phyloP scores from a whole-genome alignment of 2,888 invertebrate genomes.

The Limnephilus auricula region DNA sequence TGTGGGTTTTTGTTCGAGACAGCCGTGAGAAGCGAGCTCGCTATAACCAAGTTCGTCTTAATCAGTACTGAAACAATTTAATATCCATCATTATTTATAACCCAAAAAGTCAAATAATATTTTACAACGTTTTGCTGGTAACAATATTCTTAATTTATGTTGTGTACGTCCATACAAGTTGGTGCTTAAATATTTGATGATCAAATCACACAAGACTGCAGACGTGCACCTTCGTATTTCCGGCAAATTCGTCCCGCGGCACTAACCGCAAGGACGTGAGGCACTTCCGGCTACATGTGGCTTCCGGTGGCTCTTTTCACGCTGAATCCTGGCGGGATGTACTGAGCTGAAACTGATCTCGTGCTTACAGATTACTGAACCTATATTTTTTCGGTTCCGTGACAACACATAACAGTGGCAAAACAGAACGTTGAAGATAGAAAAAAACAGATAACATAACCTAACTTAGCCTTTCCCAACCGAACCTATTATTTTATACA shows the following conservation, averaged over 20 bases:
- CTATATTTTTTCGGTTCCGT: no score
- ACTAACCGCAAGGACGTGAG: constrained; percentile 30
- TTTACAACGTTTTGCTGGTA: neutral
- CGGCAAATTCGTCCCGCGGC: constrained; percentile 35
- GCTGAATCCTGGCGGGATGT: constrained; percentile 2
- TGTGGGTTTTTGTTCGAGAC: neutral
- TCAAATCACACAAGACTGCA: constrained; percentile 5
- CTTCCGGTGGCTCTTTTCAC: constrained; percentile 21
- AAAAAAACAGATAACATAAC: no score
- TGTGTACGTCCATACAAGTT: neutral
- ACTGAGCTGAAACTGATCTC: neutral
- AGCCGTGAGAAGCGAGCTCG: neutral
- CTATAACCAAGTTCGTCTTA: neutral
- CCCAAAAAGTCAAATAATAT: neutral
- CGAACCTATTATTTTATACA: no score
- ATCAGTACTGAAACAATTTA: neutral
- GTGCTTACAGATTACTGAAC: neutral
- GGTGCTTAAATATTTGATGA: neutral
- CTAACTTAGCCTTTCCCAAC: no score
- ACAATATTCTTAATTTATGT: neutral
- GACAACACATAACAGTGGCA: no score
- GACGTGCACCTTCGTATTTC: constrained; percentile 42
- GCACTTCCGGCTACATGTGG: constrained; percentile 35
- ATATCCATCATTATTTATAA: neutral
- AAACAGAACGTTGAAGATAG: no score